Evolutionary conservation across 2,797 vertebrate species (phyloP).

Genomic region (Adrianichthys oophorus): DNA sequence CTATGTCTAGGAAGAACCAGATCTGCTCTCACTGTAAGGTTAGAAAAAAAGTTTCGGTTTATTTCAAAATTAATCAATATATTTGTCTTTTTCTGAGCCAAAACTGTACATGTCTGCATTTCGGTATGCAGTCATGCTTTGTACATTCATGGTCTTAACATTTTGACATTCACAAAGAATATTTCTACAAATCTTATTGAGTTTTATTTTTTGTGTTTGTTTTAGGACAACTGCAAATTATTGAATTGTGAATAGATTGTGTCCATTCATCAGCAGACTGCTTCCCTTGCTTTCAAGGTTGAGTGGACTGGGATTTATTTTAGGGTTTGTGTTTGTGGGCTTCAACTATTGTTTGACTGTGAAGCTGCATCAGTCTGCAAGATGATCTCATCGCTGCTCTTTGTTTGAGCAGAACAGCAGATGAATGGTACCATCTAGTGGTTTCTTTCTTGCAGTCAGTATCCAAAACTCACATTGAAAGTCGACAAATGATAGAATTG

Average conservation of each 20-base stretch:
- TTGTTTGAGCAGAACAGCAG: conserved; percentile 39
- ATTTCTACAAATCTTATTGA: too few species aligned
- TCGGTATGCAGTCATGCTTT: too few species aligned
- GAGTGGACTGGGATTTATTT: not conserved
- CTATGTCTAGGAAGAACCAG: too few species aligned
- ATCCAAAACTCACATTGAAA: not conserved
- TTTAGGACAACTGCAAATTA: not conserved
- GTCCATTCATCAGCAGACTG: not conserved
- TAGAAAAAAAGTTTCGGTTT: too few species aligned
- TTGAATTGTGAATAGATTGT: not conserved
- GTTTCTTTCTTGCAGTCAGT: conserved; percentile 1
- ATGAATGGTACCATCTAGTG: conserved; percentile 49
- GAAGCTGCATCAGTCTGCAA: conserved; percentile 22
- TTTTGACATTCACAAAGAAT: too few species aligned
- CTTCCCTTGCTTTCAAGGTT: not conserved
- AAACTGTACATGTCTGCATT: too few species aligned
- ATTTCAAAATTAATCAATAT: too few species aligned
- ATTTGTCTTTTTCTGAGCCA: too few species aligned
- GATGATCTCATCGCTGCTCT: conserved; percentile 59
- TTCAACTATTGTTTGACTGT: conserved; percentile 9
- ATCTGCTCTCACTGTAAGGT: too few species aligned
- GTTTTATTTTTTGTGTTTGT: too few species aligned
- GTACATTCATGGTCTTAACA: too few species aligned
- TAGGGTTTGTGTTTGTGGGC: not conserved
- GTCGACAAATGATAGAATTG: too few species aligned